Evolutionary conservation across 2,797 vertebrate species (phyloP).

Genomic region (Hirundo rustica): DNA sequence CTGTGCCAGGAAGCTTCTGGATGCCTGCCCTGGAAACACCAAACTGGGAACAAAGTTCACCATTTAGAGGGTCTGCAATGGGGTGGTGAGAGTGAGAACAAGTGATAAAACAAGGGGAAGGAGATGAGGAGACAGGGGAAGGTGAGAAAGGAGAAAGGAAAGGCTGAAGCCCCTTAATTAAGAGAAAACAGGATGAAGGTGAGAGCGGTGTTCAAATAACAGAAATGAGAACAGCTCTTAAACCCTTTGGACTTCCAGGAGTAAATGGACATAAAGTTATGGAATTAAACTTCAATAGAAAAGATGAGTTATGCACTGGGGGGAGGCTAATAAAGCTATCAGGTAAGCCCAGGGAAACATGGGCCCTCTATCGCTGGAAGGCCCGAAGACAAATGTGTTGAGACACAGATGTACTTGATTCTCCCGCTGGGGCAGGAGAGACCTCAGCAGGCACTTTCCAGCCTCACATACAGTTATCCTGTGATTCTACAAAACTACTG

Average conservation of each 20-base stretch:
- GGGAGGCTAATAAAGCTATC: neutral
- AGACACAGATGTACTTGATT: neutral
- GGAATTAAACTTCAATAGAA: neutral
- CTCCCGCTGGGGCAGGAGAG: neutral
- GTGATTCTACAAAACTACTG: neutral
- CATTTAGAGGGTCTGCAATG: neutral
- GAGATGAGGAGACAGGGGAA: neutral
- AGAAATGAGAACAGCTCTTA: neutral
- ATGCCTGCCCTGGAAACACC: neutral
- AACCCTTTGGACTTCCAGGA: neutral
- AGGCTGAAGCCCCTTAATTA: neutral
- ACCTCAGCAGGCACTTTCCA: neutral
- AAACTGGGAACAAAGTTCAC: neutral
- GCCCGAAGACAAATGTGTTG: neutral
- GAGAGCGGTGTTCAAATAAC: neutral
- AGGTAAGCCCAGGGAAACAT: neutral
- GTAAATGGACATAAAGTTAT: neutral
- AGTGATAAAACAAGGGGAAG: neutral
- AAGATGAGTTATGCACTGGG: neutral
- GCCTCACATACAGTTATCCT: neutral
- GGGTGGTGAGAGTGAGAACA: neutral
- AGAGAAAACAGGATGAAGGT: neutral
- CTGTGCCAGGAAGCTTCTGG: neutral
- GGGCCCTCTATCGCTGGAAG: neutral
- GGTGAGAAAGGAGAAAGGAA: neutral